Percentiles rank a stretch among this genome's conserved stretches.
phyloP scores from a whole-genome alignment of 2,797 vertebrate species.

The Graptemys geographica region DNA sequence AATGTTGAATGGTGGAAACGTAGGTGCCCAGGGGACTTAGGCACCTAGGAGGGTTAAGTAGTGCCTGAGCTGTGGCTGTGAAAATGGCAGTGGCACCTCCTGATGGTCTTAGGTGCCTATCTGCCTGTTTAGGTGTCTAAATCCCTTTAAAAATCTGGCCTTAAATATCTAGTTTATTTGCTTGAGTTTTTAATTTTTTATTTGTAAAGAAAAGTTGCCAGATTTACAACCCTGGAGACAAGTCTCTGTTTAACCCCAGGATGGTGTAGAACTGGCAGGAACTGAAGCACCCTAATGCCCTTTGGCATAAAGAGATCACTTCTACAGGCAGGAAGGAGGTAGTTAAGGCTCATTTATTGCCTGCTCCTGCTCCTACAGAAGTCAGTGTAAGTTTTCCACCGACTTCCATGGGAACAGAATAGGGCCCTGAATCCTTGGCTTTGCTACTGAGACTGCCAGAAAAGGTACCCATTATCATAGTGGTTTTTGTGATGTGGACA shows the following conservation, averaged over 20 bases:
- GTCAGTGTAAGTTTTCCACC: conserved; percentile 35
- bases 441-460: conserved; percentile 16
- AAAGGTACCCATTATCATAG: background rate
- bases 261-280: background rate
- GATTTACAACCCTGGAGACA: background rate
- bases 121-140: background rate
- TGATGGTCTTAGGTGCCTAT: too few relatives aligned
- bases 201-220: background rate
- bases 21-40: too few relatives aligned
- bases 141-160: background rate
- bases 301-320: background rate
- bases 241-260: background rate
- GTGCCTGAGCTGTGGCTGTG: too few relatives aligned
- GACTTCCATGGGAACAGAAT: background rate
- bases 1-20: too few relatives aligned
- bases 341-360: background rate
- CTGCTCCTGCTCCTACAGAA: background rate
- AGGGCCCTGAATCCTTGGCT: conserved; percentile 13
- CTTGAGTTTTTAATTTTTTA: background rate
- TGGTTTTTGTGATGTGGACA: conserved; percentile 30
- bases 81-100: too few relatives aligned
- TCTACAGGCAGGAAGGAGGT: background rate
- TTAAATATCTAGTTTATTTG: background rate
- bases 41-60: too few relatives aligned
- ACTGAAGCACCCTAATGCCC: background rate